A percentile compares a stretch with the other conserved stretches of the same genome.
phyloP scores from a whole-genome alignment of 2,888 invertebrate genomes.

The Onchidella celtica region DNA sequence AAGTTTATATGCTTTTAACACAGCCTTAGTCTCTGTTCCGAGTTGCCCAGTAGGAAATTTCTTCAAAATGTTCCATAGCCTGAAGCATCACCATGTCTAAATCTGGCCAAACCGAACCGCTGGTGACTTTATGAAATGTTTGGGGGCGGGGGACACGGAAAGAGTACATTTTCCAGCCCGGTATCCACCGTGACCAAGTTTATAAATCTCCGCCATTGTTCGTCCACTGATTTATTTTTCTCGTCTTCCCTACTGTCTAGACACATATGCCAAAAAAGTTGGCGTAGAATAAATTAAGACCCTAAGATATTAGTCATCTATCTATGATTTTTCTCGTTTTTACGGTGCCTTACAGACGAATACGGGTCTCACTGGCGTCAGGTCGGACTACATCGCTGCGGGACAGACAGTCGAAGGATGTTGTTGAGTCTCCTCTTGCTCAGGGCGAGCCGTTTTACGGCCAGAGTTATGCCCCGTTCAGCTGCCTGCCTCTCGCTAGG shows the following conservation, averaged over 20 bases:
- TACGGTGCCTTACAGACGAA: not conserved
- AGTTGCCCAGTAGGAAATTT: too few relatives aligned
- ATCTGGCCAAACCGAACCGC: too few relatives aligned
- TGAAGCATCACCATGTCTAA: too few relatives aligned
- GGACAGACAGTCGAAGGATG: slow-evolving; percentile 35
- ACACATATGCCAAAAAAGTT: not conserved
- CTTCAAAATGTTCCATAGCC: too few relatives aligned
- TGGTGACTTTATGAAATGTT: too few relatives aligned
- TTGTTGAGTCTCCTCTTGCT: slow-evolving; percentile 8
- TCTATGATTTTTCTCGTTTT: not conserved
- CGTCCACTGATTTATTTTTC: not conserved
- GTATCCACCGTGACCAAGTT: too few relatives aligned
- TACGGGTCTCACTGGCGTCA: slow-evolving; percentile 10
- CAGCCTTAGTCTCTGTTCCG: too few relatives aligned
- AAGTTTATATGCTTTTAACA: too few relatives aligned
- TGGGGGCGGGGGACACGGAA: too few relatives aligned
- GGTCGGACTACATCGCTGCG: not conserved
- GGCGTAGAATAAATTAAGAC: not conserved
- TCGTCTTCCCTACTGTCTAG: not conserved
- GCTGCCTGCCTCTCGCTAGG: slow-evolving; percentile 31
- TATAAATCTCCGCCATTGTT: not conserved
- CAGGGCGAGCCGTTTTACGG: slow-evolving; percentile 4
- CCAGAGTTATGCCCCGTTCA: not conserved
- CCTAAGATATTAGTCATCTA: not conserved
- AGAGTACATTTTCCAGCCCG: too few relatives aligned